Base-by-base conservation (phyloP, 2,888 invertebrate genomes). In the Diarsia rubi region DNA sequence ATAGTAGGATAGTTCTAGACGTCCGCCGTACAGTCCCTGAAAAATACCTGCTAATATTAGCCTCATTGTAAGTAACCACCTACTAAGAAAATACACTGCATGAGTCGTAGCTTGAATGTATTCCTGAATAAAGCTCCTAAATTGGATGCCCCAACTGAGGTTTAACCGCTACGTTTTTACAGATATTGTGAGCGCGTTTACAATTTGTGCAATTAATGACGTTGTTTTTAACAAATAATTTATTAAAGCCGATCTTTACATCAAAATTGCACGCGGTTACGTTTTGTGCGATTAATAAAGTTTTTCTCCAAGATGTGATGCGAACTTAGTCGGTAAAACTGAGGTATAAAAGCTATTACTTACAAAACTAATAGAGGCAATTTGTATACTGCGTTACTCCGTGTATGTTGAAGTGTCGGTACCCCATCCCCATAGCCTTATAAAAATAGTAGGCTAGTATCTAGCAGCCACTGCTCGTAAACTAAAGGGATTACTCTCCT, bases 71-170 rank as follows among this genome's bases (percentile, higher is more conserved):
- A 19, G 4, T 31, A 27, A 0, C n/a, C 24, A 60, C 6, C n/a
- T 70, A 31, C 11, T 12, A 42, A 60, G 49, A 77, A 81, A 73
- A 77, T 80, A 11, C 47, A 54, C 27, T 24, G 42, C 37, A 47
- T 72, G 16, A 47, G 63, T 24, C 62, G 31, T 63, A 62, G 54
- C 42, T 62, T 63, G 24, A 12, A 52, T 42, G 21, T 80, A 63
- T 49, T 73, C 54, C 54, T 19, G 12, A 42, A 1, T 63, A 63
- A 73, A 24, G 24, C 74, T 63, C 42, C 31, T 54, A 73, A 76
- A 80, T 80, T 72, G 76, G 73, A 6, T 54, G 42, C 16, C 37
- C 19, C 14, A 54, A 57, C 16, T 19, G 31, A 4, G 21, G 31
- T 47, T 54, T 69, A 21, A 24, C 45, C 21, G 45, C 27, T 27